These are phyloP conservation scores for Characodon lateralis DNA, from an alignment of 2,797 vertebrate genomes.

Conservation along the genomic window DNA sequence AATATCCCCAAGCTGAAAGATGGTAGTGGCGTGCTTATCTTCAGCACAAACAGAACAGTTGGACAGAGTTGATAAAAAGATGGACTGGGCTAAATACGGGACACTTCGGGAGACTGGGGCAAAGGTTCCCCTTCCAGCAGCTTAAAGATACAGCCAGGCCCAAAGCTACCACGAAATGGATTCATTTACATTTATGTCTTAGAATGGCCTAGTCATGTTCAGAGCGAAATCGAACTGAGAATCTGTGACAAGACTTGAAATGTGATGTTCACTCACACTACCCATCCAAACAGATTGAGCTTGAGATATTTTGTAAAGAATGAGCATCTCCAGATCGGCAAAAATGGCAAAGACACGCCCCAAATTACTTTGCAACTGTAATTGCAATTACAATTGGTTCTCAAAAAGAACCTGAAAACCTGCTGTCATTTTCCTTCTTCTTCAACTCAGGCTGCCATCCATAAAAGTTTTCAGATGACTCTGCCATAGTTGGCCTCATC, in stretches of 20 bases:
- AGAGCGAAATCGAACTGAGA: too few species aligned
- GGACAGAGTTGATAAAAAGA: background rate
- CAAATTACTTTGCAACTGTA: background rate
- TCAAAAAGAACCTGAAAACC: background rate
- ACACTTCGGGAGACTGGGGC: too few species aligned
- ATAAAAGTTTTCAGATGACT: too few species aligned
- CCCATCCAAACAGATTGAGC: background rate
- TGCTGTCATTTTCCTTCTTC: background rate
- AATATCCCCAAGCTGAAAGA: background rate
- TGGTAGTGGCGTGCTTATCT: background rate
- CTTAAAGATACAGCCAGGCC: too few species aligned
- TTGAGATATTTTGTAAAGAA: background rate
- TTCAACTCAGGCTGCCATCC: too few species aligned
- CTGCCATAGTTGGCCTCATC: too few species aligned
- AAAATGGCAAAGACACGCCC: background rate
- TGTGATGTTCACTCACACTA: background rate
- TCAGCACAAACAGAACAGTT: background rate
- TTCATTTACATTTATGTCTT: too few species aligned
- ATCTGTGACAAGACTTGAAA: background rate
- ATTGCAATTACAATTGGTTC: background rate
- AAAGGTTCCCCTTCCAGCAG: too few species aligned
- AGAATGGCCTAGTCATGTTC: too few species aligned
- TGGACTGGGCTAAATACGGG: background rate
- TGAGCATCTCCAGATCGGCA: background rate
- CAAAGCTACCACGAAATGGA: too few species aligned